These are phyloP conservation scores for Leptocoma aspasia DNA, from an alignment of 2,113 vertebrate genomes.

Conservation along the genomic window DNA sequence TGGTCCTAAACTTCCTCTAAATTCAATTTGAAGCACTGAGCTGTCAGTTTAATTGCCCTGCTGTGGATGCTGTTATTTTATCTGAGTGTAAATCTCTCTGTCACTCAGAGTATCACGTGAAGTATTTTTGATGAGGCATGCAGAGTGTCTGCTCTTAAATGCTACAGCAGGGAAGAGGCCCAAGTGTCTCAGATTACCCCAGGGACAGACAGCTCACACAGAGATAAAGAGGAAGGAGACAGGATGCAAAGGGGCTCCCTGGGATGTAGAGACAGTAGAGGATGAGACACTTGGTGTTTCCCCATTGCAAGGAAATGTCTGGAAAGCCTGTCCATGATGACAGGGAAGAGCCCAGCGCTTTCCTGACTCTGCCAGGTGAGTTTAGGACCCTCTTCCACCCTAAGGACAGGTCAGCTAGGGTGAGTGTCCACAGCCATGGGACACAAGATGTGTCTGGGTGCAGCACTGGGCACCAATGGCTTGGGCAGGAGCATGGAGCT, in stretches of 20 bases:
- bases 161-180: neutral
- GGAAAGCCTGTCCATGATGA: neutral
- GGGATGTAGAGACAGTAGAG: neutral
- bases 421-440: fast-evolving
- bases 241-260: neutral
- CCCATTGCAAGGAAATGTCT: neutral
- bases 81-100: neutral
- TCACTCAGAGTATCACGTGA: neutral
- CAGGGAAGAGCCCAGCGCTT: neutral
- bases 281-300: neutral
- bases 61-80: neutral
- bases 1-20: neutral
- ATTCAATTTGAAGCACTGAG: neutral
- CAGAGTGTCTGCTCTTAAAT: neutral
- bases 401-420: neutral
- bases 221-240: neutral
- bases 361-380: neutral
- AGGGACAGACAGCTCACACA: neutral
- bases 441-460: neutral
- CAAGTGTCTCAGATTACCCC: neutral
- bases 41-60: neutral
- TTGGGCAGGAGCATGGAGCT: neutral
- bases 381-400: neutral
- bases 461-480: fast-evolving
- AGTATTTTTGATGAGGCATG: neutral